phyloP scores from a whole-genome alignment of 2,888 invertebrate genomes.

The Leptopilina drosophilae region DNA sequence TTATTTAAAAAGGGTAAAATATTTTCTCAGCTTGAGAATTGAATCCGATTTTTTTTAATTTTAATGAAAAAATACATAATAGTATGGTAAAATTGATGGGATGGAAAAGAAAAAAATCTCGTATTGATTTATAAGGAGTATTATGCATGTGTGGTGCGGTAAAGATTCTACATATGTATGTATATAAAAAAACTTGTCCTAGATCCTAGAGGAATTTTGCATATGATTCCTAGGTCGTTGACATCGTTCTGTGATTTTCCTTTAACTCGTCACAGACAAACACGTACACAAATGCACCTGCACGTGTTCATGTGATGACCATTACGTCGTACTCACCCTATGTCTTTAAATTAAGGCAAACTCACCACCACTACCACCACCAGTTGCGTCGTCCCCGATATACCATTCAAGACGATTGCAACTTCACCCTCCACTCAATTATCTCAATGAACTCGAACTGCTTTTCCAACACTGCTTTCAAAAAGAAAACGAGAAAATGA shows the following conservation, averaged over 20 bases:
- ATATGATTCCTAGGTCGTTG: constrained; percentile 50
- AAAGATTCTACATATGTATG: not conserved
- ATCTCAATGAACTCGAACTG: constrained; percentile 60
- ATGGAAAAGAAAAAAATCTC: not conserved
- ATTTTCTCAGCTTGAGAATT: not conserved
- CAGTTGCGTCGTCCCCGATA: constrained; percentile 53
- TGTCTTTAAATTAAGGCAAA: constrained; percentile 43
- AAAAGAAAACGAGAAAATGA: not conserved
- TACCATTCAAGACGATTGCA: constrained; percentile 66
- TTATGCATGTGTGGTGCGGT: not conserved
- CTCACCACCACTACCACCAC: constrained; percentile 39
- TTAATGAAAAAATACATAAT: not conserved
- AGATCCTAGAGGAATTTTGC: constrained; percentile 20
- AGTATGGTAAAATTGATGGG: not conserved
- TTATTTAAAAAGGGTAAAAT: not conserved
- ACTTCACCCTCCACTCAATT: constrained; percentile 66
- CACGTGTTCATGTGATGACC: constrained; percentile 46
- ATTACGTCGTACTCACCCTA: constrained; percentile 53
- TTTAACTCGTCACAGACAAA: constrained; percentile 41
- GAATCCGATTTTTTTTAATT: not conserved
- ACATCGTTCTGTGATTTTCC: constrained; percentile 59
- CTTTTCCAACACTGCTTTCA: constrained; percentile 53
- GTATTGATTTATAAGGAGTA: not conserved
- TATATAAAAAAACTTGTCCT: not conserved
- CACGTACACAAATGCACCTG: constrained; percentile 49